Percentiles rank a stretch among this genome's conserved stretches.
These are phyloP conservation scores for Mesembrinibis cayennensis DNA, from an alignment of 2,113 vertebrate species.

Conservation along the genomic window DNA sequence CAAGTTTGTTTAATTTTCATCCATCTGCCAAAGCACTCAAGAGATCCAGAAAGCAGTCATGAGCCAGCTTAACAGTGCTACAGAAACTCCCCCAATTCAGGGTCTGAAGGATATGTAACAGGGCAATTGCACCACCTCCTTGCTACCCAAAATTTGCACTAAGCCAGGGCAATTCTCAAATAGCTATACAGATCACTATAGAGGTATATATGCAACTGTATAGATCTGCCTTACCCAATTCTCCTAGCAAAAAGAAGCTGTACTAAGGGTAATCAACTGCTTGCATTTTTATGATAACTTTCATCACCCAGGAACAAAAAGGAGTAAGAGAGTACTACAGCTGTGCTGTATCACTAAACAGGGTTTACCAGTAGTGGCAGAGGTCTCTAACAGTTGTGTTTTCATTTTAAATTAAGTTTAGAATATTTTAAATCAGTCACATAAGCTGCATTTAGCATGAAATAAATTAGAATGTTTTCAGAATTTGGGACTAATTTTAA, in stretches of 20 bases:
- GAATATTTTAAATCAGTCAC: conserved; percentile 25
- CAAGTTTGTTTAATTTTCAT: background rate
- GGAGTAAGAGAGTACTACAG: background rate
- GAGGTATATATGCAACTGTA: background rate
- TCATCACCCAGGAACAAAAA: background rate
- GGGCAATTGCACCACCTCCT: background rate
- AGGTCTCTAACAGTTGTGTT: background rate
- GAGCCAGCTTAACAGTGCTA: background rate
- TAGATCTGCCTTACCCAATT: background rate
- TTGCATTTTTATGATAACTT: background rate
- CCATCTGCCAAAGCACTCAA: background rate
- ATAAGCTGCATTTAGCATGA: background rate
- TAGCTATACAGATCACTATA: accelerated
- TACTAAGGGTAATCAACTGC: background rate
- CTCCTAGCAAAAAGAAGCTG: background rate
- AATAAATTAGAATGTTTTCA: conserved; percentile 15
- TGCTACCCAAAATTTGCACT: background rate
- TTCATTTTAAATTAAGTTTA: conserved; percentile 11
- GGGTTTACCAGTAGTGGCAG: background rate
- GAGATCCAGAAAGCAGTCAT: background rate
- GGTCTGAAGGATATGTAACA: accelerated
- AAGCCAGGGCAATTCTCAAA: background rate
- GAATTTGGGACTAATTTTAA: background rate
- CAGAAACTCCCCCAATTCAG: background rate
- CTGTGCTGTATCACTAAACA: background rate